Conservation (phyloP, 2,113 vertebrate genomes). For the Theropithecus gelada region DNA sequence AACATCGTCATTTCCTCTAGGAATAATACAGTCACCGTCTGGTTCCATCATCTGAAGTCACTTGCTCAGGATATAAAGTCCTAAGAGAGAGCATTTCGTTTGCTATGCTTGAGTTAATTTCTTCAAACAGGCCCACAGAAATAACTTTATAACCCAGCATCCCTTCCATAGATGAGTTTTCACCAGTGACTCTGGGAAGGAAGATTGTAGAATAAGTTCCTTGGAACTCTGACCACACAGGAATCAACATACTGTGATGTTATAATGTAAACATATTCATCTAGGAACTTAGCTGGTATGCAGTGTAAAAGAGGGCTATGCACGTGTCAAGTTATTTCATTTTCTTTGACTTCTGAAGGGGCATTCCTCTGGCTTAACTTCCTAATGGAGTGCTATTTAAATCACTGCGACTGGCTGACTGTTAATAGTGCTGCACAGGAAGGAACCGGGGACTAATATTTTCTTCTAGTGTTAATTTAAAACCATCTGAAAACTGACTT, state of each 20-base stretch:
- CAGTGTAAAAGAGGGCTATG: neutral
- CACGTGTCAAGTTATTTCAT: neutral
- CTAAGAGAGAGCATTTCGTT: neutral
- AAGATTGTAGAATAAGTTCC: neutral
- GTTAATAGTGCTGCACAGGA: neutral
- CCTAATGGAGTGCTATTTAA: neutral
- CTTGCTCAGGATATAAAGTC: neutral
- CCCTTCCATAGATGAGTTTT: neutral
- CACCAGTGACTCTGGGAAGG: neutral
- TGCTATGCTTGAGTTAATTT: neutral
- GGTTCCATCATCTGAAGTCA: neutral
- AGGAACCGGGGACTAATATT: neutral
- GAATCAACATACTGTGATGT: neutral
- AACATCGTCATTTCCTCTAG: no score
- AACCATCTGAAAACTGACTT: slow-evolving; percentile 29
- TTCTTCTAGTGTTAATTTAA: slow-evolving; percentile 17
- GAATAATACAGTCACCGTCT: no score
- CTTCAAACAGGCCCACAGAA: neutral
- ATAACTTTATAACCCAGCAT: rapidly evolving
- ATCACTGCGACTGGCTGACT: neutral
- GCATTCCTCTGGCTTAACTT: neutral
- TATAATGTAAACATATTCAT: neutral
- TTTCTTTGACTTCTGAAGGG: neutral
- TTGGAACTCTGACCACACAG: neutral
- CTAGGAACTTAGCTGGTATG: neutral